phyloP scores from a whole-genome alignment of 2,888 invertebrate genomes.

The Eilema griseolum region DNA sequence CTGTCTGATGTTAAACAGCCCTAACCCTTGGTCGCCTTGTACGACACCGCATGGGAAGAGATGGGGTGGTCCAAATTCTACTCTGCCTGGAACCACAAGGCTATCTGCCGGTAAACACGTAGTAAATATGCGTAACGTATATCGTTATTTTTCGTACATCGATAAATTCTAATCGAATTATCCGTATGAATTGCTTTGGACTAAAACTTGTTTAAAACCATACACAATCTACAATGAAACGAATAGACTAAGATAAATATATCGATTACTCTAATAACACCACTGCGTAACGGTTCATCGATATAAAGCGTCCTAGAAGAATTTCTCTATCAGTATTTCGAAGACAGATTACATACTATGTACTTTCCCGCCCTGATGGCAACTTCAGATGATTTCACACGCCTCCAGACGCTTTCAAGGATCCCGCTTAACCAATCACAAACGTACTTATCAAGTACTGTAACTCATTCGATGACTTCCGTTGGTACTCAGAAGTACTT shows the following conservation, averaged over 20 bases:
- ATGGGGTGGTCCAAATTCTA: no score
- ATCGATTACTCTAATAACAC: constrained; percentile 1
- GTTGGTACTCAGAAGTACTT: constrained; percentile 25
- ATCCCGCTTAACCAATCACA: constrained; percentile 6
- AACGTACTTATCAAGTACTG: constrained; percentile 5
- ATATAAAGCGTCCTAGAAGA: not conserved
- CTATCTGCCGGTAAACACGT: no score
- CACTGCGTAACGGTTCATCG: not conserved
- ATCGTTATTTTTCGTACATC: not conserved
- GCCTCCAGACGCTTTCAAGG: constrained; percentile 6
- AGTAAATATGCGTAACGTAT: no score
- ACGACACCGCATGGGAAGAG: no score
- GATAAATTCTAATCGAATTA: not conserved
- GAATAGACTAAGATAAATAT: not conserved
- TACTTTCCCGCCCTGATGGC: not conserved
- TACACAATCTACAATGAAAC: not conserved
- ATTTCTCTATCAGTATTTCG: constrained; percentile 7
- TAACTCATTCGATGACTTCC: constrained; percentile 32
- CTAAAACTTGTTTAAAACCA: not conserved
- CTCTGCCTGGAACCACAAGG: no score
- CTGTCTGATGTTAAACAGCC: no score
- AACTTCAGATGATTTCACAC: constrained; percentile 11
- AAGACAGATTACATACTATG: constrained; percentile 9
- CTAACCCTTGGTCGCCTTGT: no score
- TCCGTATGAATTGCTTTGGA: not conserved